phyloP scores from a whole-genome alignment of 1,140 invertebrate genomes.

The Lepidurus couesii region DNA sequence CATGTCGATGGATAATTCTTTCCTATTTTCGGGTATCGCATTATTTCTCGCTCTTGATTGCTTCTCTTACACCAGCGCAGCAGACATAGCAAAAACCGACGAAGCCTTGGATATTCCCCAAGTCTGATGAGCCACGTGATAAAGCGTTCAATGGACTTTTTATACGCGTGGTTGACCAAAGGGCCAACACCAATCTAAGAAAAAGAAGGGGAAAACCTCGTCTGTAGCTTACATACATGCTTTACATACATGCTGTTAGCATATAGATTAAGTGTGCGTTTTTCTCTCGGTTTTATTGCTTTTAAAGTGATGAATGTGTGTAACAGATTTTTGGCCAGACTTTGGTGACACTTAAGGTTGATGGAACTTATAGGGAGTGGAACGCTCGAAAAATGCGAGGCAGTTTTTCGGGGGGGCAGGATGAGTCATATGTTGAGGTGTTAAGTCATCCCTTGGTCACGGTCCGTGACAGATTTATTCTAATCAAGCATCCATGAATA shows the following conservation, averaged over 20 bases:
- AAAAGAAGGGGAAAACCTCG: too few relatives aligned
- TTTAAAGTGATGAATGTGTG: too few relatives aligned
- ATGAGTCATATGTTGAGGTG: neutral
- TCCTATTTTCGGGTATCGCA: neutral
- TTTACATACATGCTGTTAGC: too few relatives aligned
- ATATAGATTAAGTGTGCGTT: too few relatives aligned
- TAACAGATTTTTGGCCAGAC: too few relatives aligned
- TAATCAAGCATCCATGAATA: slow-evolving; percentile 5
- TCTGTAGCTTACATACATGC: too few relatives aligned
- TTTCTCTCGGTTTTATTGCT: too few relatives aligned
- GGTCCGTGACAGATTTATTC: slow-evolving; percentile 7
- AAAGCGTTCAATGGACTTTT: neutral
- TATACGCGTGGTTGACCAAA: neutral
- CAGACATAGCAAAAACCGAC: neutral
- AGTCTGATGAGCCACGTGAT: neutral
- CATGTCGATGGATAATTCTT: neutral
- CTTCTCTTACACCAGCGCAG: neutral
- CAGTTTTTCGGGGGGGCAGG: neutral
- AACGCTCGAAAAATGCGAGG: too few relatives aligned
- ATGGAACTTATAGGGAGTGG: too few relatives aligned
- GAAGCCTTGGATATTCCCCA: neutral
- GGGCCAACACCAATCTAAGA: neutral
- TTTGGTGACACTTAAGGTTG: too few relatives aligned
- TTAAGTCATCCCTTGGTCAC: neutral
- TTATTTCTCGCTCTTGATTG: neutral